Base-by-base conservation (phyloP, 2,113 vertebrate genomes). In the Odocoileus virginianus region DNA sequence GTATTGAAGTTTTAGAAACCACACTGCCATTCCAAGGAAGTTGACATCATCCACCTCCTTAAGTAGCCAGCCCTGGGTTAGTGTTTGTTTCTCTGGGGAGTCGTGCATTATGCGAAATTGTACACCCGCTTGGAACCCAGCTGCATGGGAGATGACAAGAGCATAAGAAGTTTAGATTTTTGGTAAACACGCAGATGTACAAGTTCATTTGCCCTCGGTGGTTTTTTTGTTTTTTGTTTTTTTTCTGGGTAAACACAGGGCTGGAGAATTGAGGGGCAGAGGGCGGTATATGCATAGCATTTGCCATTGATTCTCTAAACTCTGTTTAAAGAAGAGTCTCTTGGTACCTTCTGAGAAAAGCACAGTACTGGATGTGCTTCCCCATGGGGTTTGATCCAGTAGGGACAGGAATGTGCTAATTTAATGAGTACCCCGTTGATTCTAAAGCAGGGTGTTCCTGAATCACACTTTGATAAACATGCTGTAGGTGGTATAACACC, bases 31-130 rank as follows among this genome's bases (percentile, higher is more conserved):
- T 91, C 54, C 61, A 19, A 95, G 88, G 95, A 96, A 89, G 87
- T 33, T 28, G 30, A 52, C 16, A 78, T 27, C 82, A 86, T 78
- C 54, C 92, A 84, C 67, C 55, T 92, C 36, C 55, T 45, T 89
- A 57, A 67, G 79, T 57, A 60, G 87, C 87, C 76, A 91, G 85
- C 36, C 61, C 28, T 84, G 71, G 79, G 28, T 89, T 50, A 23
- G 21, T 87, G n/a, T 84, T 94, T n/a, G 7, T 52, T 97, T 95
- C 87, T 71, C 90, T 43, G 28, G 58, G 84, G 43, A 94, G 76
- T 76, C 3, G 0, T 96, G 94, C 67, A 86, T 96, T 90, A 76
- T 58, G 78, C 25, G 95, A 85, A 86, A 93, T 71, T 61, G 71
- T 82, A 95, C 47, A 94, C 74, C 25, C 3, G 4, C 47, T 96